A percentile compares a stretch with the other conserved stretches of the same genome.
phyloP scores from a whole-genome alignment of 2,113 vertebrate species.

The Petroica traversi region DNA sequence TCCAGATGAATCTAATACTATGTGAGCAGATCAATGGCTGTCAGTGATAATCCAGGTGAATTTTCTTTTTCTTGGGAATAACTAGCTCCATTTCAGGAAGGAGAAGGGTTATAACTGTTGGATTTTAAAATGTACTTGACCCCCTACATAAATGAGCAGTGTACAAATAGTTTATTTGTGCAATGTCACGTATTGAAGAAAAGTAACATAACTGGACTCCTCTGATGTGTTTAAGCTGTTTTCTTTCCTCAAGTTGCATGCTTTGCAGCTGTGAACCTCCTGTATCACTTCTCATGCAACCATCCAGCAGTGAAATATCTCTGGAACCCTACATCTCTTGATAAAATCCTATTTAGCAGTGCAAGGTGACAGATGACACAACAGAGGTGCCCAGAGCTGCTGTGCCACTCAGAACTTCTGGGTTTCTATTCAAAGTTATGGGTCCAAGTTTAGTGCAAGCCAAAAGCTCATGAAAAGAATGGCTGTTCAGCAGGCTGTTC shows the following conservation, averaged over 20 bases:
- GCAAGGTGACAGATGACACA: neutral
- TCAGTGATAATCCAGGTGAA: neutral
- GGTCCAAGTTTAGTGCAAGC: neutral
- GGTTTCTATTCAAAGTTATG: neutral
- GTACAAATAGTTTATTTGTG: neutral
- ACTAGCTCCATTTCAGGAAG: neutral
- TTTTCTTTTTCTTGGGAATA: neutral
- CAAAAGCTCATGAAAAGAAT: neutral
- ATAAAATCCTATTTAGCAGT: neutral
- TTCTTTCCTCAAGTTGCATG: neutral
- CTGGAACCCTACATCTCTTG: neutral
- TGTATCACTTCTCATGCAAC: neutral
- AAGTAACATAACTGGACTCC: neutral
- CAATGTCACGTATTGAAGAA: neutral
- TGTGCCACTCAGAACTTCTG: neutral
- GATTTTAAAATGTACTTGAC: neutral
- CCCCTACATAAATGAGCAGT: neutral
- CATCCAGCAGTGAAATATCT: neutral
- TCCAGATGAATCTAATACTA: neutral
- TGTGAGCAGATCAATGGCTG: neutral
- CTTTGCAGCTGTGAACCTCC: neutral
- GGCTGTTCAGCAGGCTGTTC: neutral
- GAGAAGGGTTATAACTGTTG: neutral
- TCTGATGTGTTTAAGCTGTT: neutral
- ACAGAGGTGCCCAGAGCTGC: neutral